Evolutionary conservation across 2,888 invertebrate genomes (phyloP).

Genomic region (Archips crataeganus): DNA sequence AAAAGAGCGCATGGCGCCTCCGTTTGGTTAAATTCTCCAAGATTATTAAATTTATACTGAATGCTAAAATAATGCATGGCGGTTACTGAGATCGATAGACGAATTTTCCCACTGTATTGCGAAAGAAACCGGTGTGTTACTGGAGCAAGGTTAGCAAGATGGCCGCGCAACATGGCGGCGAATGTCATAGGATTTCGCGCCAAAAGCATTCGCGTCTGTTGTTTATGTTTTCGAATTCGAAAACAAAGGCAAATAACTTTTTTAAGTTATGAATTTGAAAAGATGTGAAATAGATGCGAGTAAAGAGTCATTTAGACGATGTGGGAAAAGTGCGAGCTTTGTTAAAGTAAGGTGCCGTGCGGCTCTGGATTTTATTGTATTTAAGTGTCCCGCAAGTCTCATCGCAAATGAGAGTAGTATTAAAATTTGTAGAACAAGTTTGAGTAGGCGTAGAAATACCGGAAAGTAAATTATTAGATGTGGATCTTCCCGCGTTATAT

Average conservation of each 20-base stretch:
- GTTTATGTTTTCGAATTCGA: constrained; percentile 38
- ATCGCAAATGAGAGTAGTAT: too few relatives aligned
- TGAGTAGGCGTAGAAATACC: not conserved
- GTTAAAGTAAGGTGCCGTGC: too few relatives aligned
- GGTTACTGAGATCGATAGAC: constrained; percentile 65
- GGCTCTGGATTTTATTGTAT: too few relatives aligned
- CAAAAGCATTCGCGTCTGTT: constrained; percentile 63
- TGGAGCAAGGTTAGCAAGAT: constrained; percentile 81
- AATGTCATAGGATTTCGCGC: constrained; percentile 78
- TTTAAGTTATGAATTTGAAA: too few relatives aligned
- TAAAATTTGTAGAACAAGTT: too few relatives aligned
- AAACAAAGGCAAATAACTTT: not conserved
- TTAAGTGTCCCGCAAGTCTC: too few relatives aligned
- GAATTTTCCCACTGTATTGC: constrained; percentile 78
- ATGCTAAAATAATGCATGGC: constrained; percentile 48
- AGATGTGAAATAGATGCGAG: too few relatives aligned
- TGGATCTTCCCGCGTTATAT: too few relatives aligned
- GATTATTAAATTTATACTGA: constrained; percentile 37
- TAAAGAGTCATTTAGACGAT: too few relatives aligned
- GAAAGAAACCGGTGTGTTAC: constrained; percentile 73
- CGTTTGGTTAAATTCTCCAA: not conserved
- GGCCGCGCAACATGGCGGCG: constrained; percentile 73
- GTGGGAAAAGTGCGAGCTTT: too few relatives aligned
- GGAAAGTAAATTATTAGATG: not conserved
- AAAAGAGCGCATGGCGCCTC: not conserved